Evolutionary conservation across 2,797 vertebrate genomes (phyloP).

Genomic region (Melanotaenia boesemani): DNA sequence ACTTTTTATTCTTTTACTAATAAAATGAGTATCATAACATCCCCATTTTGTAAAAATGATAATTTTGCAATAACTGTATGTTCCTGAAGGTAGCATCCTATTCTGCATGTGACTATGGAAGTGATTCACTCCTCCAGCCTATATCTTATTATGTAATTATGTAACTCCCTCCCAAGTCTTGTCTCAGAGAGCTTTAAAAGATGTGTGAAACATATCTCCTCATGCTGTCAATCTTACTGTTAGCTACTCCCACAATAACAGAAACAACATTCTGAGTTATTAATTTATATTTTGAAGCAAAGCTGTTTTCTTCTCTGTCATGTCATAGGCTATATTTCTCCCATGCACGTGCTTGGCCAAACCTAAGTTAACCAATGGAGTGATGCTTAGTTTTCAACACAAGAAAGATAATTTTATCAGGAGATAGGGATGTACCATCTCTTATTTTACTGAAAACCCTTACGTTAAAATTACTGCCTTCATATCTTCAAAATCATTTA

Average conservation of each 20-base stretch:
- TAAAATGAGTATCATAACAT: background rate
- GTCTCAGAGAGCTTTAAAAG: conserved; percentile 32
- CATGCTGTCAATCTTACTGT: conserved; percentile 13
- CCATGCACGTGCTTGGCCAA: background rate
- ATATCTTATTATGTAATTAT: conserved; percentile 64
- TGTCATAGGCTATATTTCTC: background rate
- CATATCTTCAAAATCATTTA: background rate
- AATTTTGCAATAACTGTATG: background rate
- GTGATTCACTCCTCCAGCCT: conserved; percentile 48
- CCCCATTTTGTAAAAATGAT: background rate
- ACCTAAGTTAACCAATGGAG: background rate
- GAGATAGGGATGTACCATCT: background rate
- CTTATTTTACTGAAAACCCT: background rate
- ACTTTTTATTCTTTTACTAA: background rate
- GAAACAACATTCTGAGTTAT: background rate
- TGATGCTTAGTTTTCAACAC: background rate
- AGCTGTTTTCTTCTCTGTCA: too few species aligned
- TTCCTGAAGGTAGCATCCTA: conserved; percentile 16
- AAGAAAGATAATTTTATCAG: background rate
- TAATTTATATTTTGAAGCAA: background rate
- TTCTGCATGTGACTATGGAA: conserved; percentile 23
- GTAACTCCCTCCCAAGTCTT: conserved; percentile 34
- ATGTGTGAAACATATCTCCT: conserved; percentile 40
- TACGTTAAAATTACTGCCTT: background rate
- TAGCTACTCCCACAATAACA: background rate